These are phyloP conservation scores for Miltochrista miniata DNA, from an alignment of 2,888 invertebrate species.

Conservation along the genomic window DNA sequence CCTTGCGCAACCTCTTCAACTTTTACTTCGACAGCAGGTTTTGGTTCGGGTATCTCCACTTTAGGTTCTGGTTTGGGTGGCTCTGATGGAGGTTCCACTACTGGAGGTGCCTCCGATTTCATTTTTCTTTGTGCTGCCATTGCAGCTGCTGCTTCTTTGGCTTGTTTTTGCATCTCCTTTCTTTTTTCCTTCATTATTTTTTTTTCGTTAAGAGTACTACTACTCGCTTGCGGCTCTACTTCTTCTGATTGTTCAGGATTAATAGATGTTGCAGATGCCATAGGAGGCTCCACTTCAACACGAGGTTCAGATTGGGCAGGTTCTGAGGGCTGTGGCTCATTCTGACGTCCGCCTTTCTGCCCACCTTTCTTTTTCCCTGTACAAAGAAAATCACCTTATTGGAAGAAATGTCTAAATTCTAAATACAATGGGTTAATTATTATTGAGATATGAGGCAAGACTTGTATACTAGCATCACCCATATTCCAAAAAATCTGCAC, in stretches of 20 bases:
- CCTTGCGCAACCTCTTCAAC: constrained; percentile 22
- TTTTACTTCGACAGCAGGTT: background rate
- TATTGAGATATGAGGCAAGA: background rate
- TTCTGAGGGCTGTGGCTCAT: background rate
- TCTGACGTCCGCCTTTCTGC: constrained; percentile 22
- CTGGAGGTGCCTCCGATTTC: background rate
- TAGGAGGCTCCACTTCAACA: too few relatives aligned
- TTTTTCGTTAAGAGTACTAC: background rate
- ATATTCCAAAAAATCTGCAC: background rate
- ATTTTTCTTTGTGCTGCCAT: background rate
- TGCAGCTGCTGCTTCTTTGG: constrained; percentile 3
- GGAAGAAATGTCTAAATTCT: background rate
- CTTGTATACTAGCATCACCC: too few relatives aligned
- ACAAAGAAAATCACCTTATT: background rate
- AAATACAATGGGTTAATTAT: background rate
- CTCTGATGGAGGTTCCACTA: background rate
- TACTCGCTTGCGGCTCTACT: constrained; percentile 7
- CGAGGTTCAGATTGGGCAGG: too few relatives aligned
- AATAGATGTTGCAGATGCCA: too few relatives aligned
- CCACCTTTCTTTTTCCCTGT: constrained; percentile 41
- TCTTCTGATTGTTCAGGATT: background rate
- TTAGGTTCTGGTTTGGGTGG: background rate
- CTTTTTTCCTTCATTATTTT: background rate
- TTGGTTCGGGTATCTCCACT: constrained; percentile 5
- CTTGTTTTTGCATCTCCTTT: constrained; percentile 6